Evolutionary conservation across 1,140 invertebrate genomes (phyloP), one percentile per base, ranked within the genome.

Genomic region (Gonatopus flavifemur): DNA sequence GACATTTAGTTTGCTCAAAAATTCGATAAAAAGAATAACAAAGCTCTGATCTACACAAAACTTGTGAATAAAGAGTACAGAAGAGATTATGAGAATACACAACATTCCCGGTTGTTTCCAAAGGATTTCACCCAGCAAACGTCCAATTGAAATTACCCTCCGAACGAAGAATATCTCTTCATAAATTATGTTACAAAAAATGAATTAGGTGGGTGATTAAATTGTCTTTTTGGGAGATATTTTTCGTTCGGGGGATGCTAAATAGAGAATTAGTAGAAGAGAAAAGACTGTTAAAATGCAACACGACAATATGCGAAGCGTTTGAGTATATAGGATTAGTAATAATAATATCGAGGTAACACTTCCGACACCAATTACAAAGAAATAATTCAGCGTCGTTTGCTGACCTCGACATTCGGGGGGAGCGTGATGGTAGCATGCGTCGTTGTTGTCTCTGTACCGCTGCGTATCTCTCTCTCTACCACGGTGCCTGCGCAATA

Each of bases 361-460:
- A 31, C n/a, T n/a, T 30, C 42, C 55, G 45, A 53, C 53, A 62
- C 54, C 45, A 50, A 57, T 55, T 56, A 53, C 49, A 49, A 30
- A 13, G 43, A 56, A 61, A 49, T 24, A 21, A 55, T 32, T 57
- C 21, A 57, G 46, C 57, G 57, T 49, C 59, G 48, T 56, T 62
- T 66, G 66, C 72, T 76, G 67, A 77, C 75, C 75, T 77, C 75
- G 44, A 77, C 75, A 60, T 72, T 70, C 33, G 74, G 66, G 54
- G 74, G 74, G 53, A 77, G 64, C 55, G 74, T 76, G 58, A 77
- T 76, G 53, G 73, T 77, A 51, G 75, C 75, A 44, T 74, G 75
- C 62, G 74, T 77, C 41, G 72, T 76, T 52, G 75, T 76, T 57
- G 74, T 77, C 66, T 77, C 75, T 18, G 67, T 73, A 59, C 74